Conservation (phyloP, 2,113 vertebrate genomes). For the Hirundichthys speculiger region DNA sequence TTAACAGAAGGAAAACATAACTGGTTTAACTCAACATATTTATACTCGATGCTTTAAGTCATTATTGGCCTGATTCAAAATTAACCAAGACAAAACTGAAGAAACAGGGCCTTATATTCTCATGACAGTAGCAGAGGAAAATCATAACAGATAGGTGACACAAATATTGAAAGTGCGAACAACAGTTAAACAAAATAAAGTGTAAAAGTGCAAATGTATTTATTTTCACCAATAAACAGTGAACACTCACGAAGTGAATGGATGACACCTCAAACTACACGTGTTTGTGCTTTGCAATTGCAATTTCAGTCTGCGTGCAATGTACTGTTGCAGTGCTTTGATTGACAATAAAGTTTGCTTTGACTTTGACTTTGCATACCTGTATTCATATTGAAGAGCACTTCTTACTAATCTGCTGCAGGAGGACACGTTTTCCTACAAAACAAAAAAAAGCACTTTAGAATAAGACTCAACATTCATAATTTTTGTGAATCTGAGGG, state of each 20-base stretch:
- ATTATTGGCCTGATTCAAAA: too few species aligned
- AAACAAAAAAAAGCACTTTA: constrained; percentile 28
- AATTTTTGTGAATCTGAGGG: not conserved
- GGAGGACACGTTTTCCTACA: constrained; percentile 72
- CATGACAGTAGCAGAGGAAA: too few species aligned
- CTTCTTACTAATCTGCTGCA: constrained; percentile 62
- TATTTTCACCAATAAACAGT: not conserved
- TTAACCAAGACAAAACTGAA: too few species aligned
- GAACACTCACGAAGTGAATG: constrained; percentile 4
- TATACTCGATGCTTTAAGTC: too few species aligned
- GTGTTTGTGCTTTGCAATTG: constrained; percentile 1
- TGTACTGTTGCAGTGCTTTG: too few species aligned
- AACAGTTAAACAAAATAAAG: too few species aligned
- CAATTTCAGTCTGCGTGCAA: too few species aligned
- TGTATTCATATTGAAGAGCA: constrained; percentile 83
- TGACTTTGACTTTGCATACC: too few species aligned
- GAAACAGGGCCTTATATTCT: too few species aligned
- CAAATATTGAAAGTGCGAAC: too few species aligned
- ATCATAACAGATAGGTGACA: too few species aligned
- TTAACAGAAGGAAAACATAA: constrained; percentile 1
- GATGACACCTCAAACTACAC: not conserved
- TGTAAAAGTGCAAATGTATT: not conserved
- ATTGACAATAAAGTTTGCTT: too few species aligned
- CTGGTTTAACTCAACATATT: constrained; percentile 2
- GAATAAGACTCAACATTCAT: not conserved